phyloP scores from a whole-genome alignment of 1,140 invertebrate species.

The Drosophila busckii region DNA sequence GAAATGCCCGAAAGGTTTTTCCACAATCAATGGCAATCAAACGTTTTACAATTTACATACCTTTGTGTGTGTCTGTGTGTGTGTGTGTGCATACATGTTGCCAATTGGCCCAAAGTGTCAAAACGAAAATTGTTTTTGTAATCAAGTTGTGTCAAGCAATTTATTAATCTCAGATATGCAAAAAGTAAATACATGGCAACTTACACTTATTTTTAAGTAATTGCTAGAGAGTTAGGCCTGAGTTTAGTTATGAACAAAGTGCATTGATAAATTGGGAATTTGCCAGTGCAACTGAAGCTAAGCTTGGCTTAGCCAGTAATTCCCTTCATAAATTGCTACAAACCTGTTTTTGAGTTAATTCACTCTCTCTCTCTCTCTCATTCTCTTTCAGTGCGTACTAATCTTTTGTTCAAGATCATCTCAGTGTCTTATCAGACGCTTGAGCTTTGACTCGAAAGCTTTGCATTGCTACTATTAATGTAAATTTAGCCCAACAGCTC shows the following conservation, averaged over 20 bases:
- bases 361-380: too few relatives aligned
- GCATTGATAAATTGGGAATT: slow-evolving; percentile 15
- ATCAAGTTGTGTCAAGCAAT: slow-evolving; percentile 6
- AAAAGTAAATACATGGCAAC: too few relatives aligned
- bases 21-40: slow-evolving; percentile 40
- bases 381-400: too few relatives aligned
- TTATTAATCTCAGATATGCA: slow-evolving; percentile 17
- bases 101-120: slow-evolving; percentile 23
- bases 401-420: slow-evolving; percentile 13
- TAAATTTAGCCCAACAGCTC: slow-evolving; percentile 11
- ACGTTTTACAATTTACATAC: slow-evolving; percentile 28
- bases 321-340: too few relatives aligned
- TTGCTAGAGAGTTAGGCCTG: too few relatives aligned
- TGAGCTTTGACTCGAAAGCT: slow-evolving; percentile 28
- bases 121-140: slow-evolving; percentile 15
- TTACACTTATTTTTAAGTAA: too few relatives aligned
- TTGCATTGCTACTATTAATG: neutral
- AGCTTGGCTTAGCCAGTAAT: too few relatives aligned
- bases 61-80: slow-evolving; percentile 2
- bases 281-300: too few relatives aligned
- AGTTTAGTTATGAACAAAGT: too few relatives aligned
- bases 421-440: slow-evolving; percentile 8
- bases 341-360: too few relatives aligned
- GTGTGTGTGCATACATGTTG: slow-evolving; percentile 4
- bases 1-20: slow-evolving; percentile 28